Evolutionary conservation across 2,888 invertebrate species (phyloP).

Genomic region (Drosophila crucigera): DNA sequence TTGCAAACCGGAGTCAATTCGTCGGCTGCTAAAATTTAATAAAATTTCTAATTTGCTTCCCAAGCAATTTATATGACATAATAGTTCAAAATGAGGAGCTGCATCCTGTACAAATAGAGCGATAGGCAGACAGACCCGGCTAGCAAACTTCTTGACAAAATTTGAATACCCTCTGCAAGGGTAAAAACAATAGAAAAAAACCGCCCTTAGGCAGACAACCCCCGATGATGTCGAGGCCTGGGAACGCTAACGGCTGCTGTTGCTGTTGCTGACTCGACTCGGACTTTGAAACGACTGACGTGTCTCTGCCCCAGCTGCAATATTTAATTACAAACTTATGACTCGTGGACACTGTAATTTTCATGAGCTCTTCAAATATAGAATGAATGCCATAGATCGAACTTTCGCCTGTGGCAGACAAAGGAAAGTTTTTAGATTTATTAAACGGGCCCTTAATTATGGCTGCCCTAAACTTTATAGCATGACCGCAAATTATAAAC

Average conservation of each 20-base stretch:
- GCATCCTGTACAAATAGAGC: background rate
- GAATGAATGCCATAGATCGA: conserved; percentile 32
- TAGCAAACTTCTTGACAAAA: background rate
- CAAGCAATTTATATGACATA: background rate
- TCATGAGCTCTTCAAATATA: background rate
- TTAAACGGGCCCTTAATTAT: conserved; percentile 38
- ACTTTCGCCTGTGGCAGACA: background rate
- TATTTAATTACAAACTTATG: conserved; percentile 67
- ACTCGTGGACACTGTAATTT: conserved; percentile 63
- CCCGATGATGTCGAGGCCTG: conserved; percentile 30
- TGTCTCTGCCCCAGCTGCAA: conserved; percentile 47
- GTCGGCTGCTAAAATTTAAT: background rate
- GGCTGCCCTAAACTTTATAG: conserved; percentile 14
- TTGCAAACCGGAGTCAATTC: background rate
- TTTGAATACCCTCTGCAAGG: background rate
- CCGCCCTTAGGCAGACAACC: conserved; percentile 12
- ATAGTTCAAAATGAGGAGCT: background rate
- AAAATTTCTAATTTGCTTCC: background rate
- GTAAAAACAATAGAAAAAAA: background rate
- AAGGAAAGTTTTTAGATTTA: conserved; percentile 39
- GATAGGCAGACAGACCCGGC: background rate
- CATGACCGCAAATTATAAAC: conserved; percentile 52
- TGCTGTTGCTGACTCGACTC: conserved; percentile 44
- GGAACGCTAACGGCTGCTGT: conserved; percentile 65
- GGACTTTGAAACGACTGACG: conserved; percentile 59